A percentile compares a stretch with the other conserved stretches of the same genome.
Evolutionary conservation across 2,797 vertebrate genomes (phyloP).

Genomic region (Melanotaenia boesemani): DNA sequence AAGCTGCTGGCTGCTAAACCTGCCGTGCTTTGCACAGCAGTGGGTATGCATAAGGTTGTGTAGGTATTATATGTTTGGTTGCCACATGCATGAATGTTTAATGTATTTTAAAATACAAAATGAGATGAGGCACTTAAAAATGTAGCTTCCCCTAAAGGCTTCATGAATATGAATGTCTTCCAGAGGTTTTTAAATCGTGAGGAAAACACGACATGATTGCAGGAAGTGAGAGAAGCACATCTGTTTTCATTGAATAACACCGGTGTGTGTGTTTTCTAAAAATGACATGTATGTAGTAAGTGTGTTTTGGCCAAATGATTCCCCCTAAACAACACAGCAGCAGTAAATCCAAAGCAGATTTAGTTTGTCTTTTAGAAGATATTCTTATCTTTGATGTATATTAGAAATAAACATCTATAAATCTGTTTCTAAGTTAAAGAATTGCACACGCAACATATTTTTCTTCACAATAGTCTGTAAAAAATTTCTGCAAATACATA

Average conservation of each 20-base stretch:
- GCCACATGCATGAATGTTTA: neutral
- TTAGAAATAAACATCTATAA: neutral
- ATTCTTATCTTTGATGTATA: neutral
- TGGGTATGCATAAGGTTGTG: neutral
- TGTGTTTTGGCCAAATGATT: neutral
- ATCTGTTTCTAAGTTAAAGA: no score
- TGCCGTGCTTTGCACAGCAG: neutral
- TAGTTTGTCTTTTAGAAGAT: neutral
- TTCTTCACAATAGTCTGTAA: neutral
- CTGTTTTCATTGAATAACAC: neutral
- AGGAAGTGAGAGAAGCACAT: neutral
- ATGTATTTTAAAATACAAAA: neutral
- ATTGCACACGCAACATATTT: neutral
- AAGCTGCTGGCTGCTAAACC: neutral
- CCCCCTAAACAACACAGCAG: neutral
- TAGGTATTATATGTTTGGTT: neutral
- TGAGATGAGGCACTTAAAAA: neutral
- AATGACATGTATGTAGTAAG: neutral
- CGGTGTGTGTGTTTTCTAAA: neutral
- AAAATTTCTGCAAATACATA: neutral
- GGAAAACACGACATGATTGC: neutral
- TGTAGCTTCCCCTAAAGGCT: neutral
- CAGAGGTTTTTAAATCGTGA: neutral
- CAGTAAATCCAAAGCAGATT: neutral
- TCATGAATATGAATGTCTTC: neutral